Base-by-base conservation (phyloP, 2,113 vertebrate species). In the Aphyosemion australe region DNA sequence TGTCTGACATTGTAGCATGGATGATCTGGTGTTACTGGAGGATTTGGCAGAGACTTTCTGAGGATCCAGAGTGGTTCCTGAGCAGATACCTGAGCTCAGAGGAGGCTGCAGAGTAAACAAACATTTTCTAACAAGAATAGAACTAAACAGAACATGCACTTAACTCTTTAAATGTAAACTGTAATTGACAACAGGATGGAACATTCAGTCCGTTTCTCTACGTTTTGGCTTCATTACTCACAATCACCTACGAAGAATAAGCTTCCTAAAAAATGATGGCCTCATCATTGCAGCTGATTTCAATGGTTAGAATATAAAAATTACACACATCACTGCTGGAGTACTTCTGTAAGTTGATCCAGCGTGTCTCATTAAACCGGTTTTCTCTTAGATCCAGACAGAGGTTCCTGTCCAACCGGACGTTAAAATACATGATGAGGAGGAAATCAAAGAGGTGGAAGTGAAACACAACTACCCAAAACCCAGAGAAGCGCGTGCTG, bases 261-360 rank as follows among this genome's bases (percentile, higher is more conserved):
- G 54, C 77, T 97, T 94, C 83, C 87, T 98, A 31, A 97, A 95
- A 81, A 94, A 96, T 8, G 76, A 94, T 4, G 90, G 95, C 76
- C 89, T 98, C 34, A 95, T 96, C 63, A 86, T 98, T 53, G 94
- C 94, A 34, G 88, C 89, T 60, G 90, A 96, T 78, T 95, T 97
- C 73, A 76, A 92, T 54, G 96, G 96, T 97, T 93, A 87, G 58
- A 31, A 32, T 34, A 1, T 10, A 19, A 39, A 50, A 48, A 48
- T 12, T n/a, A 42, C 46, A 41, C 54, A n/a, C 12, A 34, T 15
- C n/a, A 10, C 4, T 11, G 26, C 20, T 2, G 5, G 5, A 3
- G 1, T 10, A 6, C 32, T 37, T 34, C 11, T 51, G 1, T 19
- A 0, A 47, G 1, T 2, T 5, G 8, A 6, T 45, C 51, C 12